Evolutionary conservation across 2,888 invertebrate species (phyloP), one percentile per base, ranked within the genome.

Genomic region (Dexiosoma caninum): DNA sequence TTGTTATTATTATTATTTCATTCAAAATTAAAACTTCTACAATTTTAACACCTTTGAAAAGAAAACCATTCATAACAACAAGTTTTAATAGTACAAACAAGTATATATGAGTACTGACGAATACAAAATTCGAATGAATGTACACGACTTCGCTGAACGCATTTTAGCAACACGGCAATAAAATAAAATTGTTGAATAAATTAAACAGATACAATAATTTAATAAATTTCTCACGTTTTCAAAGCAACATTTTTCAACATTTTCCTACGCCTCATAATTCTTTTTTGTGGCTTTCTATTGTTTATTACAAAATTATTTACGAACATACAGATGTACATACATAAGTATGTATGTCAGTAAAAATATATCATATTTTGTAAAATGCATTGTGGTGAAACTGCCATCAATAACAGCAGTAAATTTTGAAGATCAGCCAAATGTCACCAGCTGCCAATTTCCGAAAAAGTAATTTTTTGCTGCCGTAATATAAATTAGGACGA

Each of bases 391-490:
- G 70, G 51, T 62, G 60, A 74, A 62, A 74, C 46, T 60, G 14
- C 5, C n/a, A 64, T 64, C 37, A 62, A 70, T 64, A 32, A 42
- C 35, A 32, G 14, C 21, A 40, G 21, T 23, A 14, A 64, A 42
- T 37, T 76, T 76, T 80, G 76, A 62, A 67, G 71, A 67, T 71
- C 80, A 76, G 80, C 80, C 80, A 80, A 76, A 69, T 46, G 71
- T 67, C 76, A 80, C 35, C 62, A 72, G 8, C 14, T 76, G 80
- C 80, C 80, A 80, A 80, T 67, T 80, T 71, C 60, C 70, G 60
- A 78, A 70, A 40, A 60, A 66, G 1, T 51, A 6, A 37, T 64
- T 21, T 49, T 19, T 35, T 49, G 42, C 35, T 64, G 3, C 1
- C 2, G 21, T 49, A 14, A 62, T 42, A 55, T 23, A 76, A 51